Conservation (phyloP, 2,888 invertebrate species). For the Drosophila longiperda region DNA sequence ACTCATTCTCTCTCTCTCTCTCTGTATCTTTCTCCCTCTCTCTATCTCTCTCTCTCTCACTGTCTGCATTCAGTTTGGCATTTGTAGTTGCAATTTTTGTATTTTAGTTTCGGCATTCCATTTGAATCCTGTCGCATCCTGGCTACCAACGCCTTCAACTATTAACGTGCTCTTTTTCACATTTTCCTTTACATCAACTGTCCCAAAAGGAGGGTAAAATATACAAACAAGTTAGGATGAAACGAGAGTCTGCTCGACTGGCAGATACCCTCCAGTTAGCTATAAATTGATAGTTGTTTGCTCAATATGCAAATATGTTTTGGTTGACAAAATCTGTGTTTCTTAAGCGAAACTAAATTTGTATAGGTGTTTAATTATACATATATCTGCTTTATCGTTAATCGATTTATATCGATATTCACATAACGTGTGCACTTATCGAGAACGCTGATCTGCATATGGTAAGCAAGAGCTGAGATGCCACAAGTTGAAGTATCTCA, state of each 20-base stretch:
- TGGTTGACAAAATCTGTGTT: fast-evolving
- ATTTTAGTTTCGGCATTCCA: constrained; percentile 1
- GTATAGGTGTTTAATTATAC: neutral
- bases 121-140: constrained; percentile 4
- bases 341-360: no score
- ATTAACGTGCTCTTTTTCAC: constrained; percentile 63
- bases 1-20: neutral
- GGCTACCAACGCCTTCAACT: constrained; percentile 14
- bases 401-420: neutral
- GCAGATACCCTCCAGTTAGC: neutral
- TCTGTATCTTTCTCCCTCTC: neutral
- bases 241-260: neutral
- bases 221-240: neutral
- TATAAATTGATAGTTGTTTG: neutral
- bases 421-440: neutral
- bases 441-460: neutral
- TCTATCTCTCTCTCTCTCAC: no score
- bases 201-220: constrained; percentile 13
- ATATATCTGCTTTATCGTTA: neutral
- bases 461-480: fast-evolving
- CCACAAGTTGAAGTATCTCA: neutral
- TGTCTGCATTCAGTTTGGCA: constrained; percentile 15
- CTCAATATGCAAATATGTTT: no score
- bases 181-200: constrained; percentile 21
- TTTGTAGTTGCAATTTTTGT: constrained; percentile 23